phyloP scores from a whole-genome alignment of 2,888 invertebrate genomes.

The Trisateles emortualis region DNA sequence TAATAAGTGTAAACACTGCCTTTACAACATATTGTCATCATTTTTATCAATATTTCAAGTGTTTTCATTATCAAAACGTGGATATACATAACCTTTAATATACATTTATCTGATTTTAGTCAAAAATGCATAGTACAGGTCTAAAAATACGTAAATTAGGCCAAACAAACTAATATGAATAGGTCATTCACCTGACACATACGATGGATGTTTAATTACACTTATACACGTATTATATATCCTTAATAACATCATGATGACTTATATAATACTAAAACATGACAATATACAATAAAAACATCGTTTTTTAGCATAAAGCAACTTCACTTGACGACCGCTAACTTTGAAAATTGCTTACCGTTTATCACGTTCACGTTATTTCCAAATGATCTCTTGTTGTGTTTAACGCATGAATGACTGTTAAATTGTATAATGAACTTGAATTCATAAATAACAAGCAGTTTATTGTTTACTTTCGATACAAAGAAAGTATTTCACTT shows the following conservation, averaged over 20 bases:
- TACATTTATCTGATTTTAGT: not conserved
- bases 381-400: slow-evolving; percentile 1
- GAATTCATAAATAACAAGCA: slow-evolving; percentile 9
- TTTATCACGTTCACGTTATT: slow-evolving; percentile 27
- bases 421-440: slow-evolving; percentile 2
- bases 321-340: slow-evolving; percentile 46
- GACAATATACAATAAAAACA: slow-evolving; percentile 67
- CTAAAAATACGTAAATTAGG: slow-evolving; percentile 23
- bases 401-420: slow-evolving; percentile 21
- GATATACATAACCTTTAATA: not conserved
- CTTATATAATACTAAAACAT: slow-evolving; percentile 69
- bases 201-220: slow-evolving; percentile 56
- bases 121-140: slow-evolving; percentile 7
- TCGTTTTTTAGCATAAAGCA: slow-evolving; percentile 36
- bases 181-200: slow-evolving; percentile 68
- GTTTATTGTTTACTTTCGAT: slow-evolving; percentile 41
- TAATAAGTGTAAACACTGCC: too few species aligned
- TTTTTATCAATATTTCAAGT: not conserved
- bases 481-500: slow-evolving; percentile 46
- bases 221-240: slow-evolving; percentile 57
- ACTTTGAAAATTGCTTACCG: slow-evolving; percentile 59
- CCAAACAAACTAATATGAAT: slow-evolving; percentile 12
- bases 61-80: slow-evolving; percentile 15
- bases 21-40: too few species aligned
- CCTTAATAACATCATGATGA: slow-evolving; percentile 65